Conservation (phyloP, 2,888 invertebrate species). For the Melipona bicolor region DNA sequence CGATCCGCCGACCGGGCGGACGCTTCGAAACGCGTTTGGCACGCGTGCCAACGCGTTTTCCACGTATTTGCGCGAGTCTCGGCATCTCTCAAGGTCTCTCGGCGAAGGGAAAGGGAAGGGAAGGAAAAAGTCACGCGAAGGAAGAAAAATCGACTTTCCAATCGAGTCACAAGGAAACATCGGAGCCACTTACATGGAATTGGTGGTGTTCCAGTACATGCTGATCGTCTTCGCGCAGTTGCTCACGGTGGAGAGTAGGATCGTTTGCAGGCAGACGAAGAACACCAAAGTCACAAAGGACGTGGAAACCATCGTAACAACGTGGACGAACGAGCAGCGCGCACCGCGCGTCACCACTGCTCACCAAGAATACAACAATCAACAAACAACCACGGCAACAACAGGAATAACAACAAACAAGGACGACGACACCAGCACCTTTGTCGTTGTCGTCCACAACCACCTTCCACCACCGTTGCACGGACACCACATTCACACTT, state of each 20-base stretch:
- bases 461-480: slow-evolving; percentile 69
- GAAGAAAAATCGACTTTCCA: background rate
- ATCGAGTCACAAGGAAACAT: background rate
- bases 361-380: slow-evolving; percentile 62
- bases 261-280: slow-evolving; percentile 86
- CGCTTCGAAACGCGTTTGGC: slow-evolving; percentile 70
- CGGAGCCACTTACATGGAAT: slow-evolving; percentile 90
- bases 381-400: slow-evolving; percentile 47
- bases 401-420: slow-evolving; percentile 41
- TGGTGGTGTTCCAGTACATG: slow-evolving; percentile 96
- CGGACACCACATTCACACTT: slow-evolving; percentile 70
- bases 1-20: slow-evolving; percentile 65
- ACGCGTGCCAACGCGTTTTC: slow-evolving; percentile 66
- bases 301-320: slow-evolving; percentile 83
- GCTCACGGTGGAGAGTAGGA: slow-evolving; percentile 88
- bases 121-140: background rate
- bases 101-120: too few relatives aligned
- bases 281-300: slow-evolving; percentile 84
- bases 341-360: slow-evolving; percentile 73
- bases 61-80: background rate
- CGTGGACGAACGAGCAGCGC: slow-evolving; percentile 69
- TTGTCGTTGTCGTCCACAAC: slow-evolving; percentile 65
- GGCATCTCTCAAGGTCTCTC: background rate
- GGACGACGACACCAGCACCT: slow-evolving; percentile 62
- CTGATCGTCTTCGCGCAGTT: slow-evolving; percentile 93